Conservation (phyloP, 2,113 vertebrate species). For the Neomonachus schauinslandi region DNA sequence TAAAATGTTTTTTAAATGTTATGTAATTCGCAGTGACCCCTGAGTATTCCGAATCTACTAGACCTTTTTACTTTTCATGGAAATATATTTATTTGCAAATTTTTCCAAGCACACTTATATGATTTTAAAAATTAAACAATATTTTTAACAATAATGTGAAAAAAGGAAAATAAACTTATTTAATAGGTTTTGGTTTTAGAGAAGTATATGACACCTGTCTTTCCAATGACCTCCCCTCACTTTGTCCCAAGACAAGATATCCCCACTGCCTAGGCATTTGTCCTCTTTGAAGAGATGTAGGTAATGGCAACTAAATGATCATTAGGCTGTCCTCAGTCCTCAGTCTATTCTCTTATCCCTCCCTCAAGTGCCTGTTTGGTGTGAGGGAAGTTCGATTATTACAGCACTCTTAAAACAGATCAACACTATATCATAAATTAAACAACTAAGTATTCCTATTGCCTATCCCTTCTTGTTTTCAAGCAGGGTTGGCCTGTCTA, state of each 20-base stretch:
- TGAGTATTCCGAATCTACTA: neutral
- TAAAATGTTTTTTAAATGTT: neutral
- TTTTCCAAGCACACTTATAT: neutral
- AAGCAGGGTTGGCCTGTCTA: neutral
- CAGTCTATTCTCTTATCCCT: neutral
- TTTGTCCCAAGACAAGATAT: neutral
- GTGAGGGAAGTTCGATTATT: neutral
- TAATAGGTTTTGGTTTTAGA: neutral
- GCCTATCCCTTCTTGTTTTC: neutral
- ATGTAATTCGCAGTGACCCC: neutral
- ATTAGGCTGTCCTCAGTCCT: neutral
- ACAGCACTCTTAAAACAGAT: neutral
- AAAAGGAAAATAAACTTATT: neutral
- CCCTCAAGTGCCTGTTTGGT: neutral
- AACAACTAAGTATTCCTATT: neutral
- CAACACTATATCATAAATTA: neutral
- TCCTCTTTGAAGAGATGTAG: neutral
- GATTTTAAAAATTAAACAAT: neutral
- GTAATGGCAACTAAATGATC: neutral
- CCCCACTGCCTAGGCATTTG: neutral
- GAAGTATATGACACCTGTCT: neutral
- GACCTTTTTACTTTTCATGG: neutral
- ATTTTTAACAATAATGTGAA: neutral
- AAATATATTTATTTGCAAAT: neutral
- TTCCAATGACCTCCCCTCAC: neutral